Percentiles rank a stretch among this genome's conserved stretches.
Conservation (phyloP, 2,113 vertebrate genomes). For the Pedetes capensis region DNA sequence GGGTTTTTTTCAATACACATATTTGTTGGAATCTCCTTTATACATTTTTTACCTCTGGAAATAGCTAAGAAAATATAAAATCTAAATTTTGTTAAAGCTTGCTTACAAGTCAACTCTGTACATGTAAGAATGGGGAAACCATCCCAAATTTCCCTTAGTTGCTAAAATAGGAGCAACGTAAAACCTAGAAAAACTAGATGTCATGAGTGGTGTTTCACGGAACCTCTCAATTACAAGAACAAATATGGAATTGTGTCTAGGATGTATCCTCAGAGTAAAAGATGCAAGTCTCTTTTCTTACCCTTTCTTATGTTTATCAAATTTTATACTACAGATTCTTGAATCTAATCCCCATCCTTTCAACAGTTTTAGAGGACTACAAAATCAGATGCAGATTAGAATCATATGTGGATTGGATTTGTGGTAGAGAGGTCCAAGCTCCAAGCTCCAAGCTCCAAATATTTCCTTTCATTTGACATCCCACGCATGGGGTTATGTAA, state of each 20-base stretch:
- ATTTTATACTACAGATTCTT: no score
- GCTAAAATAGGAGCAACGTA: conserved; percentile 2
- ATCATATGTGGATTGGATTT: no score
- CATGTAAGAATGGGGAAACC: background rate
- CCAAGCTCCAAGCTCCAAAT: no score
- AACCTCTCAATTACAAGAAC: background rate
- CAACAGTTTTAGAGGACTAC: no score
- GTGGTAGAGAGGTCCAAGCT: no score
- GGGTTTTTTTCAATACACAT: background rate
- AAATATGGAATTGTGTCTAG: background rate
- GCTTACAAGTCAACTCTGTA: background rate
- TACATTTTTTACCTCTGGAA: conserved; percentile 2
- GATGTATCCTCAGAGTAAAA: background rate
- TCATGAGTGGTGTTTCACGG: background rate
- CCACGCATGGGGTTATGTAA: background rate
- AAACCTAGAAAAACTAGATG: background rate
- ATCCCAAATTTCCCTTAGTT: background rate
- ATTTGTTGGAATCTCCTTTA: background rate
- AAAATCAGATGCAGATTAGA: no score
- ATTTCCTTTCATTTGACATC: background rate
- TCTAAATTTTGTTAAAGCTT: background rate
- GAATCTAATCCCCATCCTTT: no score
- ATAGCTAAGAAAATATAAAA: background rate
- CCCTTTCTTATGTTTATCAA: background rate
- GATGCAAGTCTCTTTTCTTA: background rate